Conservation (phyloP, 2,888 invertebrate species). For the Neoascia interrupta region DNA sequence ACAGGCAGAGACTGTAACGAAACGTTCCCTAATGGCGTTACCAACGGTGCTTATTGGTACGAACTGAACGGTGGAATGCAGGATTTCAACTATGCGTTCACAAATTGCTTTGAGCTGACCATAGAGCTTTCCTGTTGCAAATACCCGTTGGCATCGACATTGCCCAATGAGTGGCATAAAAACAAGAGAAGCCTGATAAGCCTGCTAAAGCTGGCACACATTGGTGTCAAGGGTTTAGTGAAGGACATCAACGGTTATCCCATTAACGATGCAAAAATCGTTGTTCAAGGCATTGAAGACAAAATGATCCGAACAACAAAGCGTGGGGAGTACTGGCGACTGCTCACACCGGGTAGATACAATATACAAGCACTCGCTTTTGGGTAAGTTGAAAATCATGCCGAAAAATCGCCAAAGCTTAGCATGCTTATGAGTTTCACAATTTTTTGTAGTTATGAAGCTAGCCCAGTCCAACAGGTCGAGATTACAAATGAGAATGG, state of each 20-base stretch:
- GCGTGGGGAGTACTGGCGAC: constrained; percentile 96
- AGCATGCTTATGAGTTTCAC: too few relatives aligned
- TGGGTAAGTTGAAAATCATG: constrained; percentile 86
- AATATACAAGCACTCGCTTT: constrained; percentile 85
- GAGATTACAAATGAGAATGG: constrained; percentile 78
- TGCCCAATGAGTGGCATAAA: constrained; percentile 89
- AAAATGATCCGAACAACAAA: constrained; percentile 90
- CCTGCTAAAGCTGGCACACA: constrained; percentile 90
- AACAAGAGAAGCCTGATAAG: constrained; percentile 92
- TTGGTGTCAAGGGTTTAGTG: constrained; percentile 83
- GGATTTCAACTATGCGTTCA: constrained; percentile 97
- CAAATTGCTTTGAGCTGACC: constrained; percentile 98
- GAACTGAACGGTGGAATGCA: constrained; percentile 96
- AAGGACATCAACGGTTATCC: constrained; percentile 78
- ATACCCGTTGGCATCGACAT: constrained; percentile 87
- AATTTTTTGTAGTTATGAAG: constrained; percentile 80
- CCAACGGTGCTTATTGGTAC: constrained; percentile 97
- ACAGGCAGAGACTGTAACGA: constrained; percentile 88
- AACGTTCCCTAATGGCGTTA: constrained; percentile 88
- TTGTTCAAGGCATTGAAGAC: constrained; percentile 86
- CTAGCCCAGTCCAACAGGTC: constrained; percentile 78
- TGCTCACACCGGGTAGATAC: constrained; percentile 93
- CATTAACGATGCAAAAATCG: constrained; percentile 85
- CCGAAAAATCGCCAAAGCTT: too few relatives aligned
- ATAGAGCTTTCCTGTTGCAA: constrained; percentile 98